A percentile compares a stretch with the other conserved stretches of the same genome.
Conservation (phyloP, 2,888 invertebrate species). For the Ecdyonurus torrentis region DNA sequence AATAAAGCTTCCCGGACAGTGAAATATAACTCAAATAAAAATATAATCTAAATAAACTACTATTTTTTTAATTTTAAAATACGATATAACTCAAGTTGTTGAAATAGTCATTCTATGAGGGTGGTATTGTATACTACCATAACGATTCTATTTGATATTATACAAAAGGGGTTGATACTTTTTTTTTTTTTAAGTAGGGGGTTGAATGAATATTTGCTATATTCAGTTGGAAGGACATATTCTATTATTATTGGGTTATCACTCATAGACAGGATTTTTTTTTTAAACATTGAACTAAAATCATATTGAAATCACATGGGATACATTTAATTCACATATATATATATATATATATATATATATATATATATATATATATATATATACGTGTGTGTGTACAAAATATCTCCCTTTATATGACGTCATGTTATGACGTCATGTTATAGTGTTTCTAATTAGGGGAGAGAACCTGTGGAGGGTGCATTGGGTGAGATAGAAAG, state of each 20-base stretch:
- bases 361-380: background rate
- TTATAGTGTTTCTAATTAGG: background rate
- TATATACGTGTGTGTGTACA: background rate
- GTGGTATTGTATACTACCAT: too few species aligned
- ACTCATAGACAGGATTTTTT: background rate
- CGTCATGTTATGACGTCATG: background rate
- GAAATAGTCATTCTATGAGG: too few species aligned
- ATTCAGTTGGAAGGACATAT: background rate
- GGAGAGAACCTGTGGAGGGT: background rate
- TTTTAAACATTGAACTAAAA: background rate
- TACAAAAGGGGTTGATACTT: too few species aligned
- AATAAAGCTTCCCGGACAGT: too few species aligned
- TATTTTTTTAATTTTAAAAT: too few species aligned
- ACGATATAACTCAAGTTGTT: too few species aligned
- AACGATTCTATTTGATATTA: too few species aligned
- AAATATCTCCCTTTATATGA: background rate
- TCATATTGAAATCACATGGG: background rate
- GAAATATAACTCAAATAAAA: too few species aligned
- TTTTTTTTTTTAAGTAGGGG: too few species aligned
- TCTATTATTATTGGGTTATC: background rate
- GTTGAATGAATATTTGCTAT: background rate
- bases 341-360: background rate
- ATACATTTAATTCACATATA: background rate
- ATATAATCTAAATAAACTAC: too few species aligned
- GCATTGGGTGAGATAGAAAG: background rate